These are phyloP conservation scores for Macrosoma leucophasiata DNA, from an alignment of 2,888 invertebrate genomes.

Conservation along the genomic window DNA sequence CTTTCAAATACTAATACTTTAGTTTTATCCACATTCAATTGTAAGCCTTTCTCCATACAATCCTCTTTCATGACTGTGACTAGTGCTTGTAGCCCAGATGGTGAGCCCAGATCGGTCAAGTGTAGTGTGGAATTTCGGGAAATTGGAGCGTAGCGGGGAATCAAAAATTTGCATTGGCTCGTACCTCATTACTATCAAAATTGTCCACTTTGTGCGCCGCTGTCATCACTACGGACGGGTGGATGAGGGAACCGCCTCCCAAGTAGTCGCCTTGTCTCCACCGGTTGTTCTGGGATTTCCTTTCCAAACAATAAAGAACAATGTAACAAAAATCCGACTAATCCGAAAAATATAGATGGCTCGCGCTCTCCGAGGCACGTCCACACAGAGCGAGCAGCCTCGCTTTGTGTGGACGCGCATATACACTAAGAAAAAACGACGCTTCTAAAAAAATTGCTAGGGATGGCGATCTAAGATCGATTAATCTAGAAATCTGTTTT, in stretches of 20 bases:
- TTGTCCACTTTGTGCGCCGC: slow-evolving; percentile 22
- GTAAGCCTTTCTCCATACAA: not conserved
- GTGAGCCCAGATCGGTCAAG: not conserved
- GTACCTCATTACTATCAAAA: slow-evolving; percentile 7
- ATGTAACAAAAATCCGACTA: not conserved
- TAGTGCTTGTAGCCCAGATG: not conserved
- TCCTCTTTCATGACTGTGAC: not conserved
- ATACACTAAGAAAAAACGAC: not conserved
- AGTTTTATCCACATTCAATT: too few species aligned
- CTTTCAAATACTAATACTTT: too few species aligned
- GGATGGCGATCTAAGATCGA: not conserved
- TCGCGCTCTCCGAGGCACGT: too few species aligned
- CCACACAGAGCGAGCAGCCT: too few species aligned
- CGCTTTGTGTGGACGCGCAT: not conserved
- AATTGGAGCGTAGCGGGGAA: not conserved
- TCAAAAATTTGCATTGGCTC: not conserved
- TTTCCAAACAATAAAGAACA: not conserved
- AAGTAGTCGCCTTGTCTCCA: slow-evolving; percentile 13
- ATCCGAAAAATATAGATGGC: not conserved
- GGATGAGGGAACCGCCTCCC: slow-evolving; percentile 25
- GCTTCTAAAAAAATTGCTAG: not conserved
- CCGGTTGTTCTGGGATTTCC: not conserved
- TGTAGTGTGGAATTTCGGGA: not conserved
- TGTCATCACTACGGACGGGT: slow-evolving; percentile 26
- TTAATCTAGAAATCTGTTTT: too few species aligned